Base-by-base conservation (phyloP, 1,140 invertebrate genomes). In the Ectropis grisescens region DNA sequence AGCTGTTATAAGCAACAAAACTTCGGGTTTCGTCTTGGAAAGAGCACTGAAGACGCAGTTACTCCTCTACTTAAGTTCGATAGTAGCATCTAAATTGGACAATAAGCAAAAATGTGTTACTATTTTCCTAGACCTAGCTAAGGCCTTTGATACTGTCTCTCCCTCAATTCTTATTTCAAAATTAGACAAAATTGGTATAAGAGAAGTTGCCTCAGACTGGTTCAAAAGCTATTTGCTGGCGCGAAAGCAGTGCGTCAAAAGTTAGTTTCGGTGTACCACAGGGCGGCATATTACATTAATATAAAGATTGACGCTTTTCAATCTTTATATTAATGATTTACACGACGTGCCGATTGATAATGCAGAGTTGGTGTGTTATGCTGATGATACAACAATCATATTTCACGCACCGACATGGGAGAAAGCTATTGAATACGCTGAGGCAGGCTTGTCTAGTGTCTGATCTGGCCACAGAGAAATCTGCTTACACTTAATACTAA, bases 21-120 rank as follows among this genome's bases (percentile, higher is more conserved):
- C 41, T 59, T 39, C 37, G 57, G 50, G 13, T 67, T 67, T 38
- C 29, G 34, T 15, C 19, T 29, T 13, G 36, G 34, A 6, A 44
- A 16, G 22, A 38, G 19, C 7, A 61, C 51, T 1, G 45, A 58
- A 32, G 44, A 57, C 23, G 52, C 51, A 7, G 26, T 49, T 4
- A 19, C 11, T 10, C 12, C 29, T 11, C 34, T 49, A 2, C n/a
- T n/a, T n/a, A n/a, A 39, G 28, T 13, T 13, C 26, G 23, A 33
- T 2, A 11, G 28, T 42, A n/a, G 10, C 38, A 7, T 29, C 28
- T 2, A 11, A 45, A 1, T 2, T 45, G 12, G 37, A 47, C n/a
- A 1, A 9, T 8, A 26, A 37, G 23, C 10, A 12, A 2, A 31
- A 22, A 11, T 41, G 40, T 25, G n/a, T 45, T 5, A 26, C 25